Evolutionary conservation across 2,797 vertebrate genomes (phyloP).

Genomic region (Arnoldichthys spilopterus): DNA sequence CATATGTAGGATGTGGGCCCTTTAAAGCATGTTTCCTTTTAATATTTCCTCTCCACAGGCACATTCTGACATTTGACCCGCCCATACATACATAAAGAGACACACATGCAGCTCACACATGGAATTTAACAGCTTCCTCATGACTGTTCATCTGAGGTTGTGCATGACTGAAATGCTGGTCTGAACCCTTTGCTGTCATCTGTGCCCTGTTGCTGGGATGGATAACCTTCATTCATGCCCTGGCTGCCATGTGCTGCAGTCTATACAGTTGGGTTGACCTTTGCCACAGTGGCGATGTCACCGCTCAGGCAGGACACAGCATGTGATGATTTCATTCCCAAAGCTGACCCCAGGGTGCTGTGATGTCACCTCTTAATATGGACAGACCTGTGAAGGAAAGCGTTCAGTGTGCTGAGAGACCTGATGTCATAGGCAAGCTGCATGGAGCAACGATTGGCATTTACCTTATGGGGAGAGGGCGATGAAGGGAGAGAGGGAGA

Average conservation of each 20-base stretch:
- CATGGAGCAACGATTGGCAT: background rate
- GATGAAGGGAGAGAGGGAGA: too few species aligned
- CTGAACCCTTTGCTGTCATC: background rate
- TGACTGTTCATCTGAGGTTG: background rate
- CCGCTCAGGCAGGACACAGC: background rate
- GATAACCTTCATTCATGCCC: background rate
- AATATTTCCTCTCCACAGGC: background rate
- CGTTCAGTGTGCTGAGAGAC: background rate
- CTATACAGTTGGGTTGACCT: conserved; percentile 9
- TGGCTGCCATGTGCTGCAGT: background rate
- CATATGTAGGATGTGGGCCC: too few species aligned
- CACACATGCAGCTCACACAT: background rate
- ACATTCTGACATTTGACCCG: background rate
- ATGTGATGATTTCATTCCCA: conserved; percentile 34
- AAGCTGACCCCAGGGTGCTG: background rate
- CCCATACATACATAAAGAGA: background rate
- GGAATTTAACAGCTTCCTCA: too few species aligned
- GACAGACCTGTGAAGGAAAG: conserved; percentile 18
- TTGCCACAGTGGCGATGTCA: conserved; percentile 34
- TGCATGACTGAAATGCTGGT: background rate
- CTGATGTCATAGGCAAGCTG: conserved; percentile 23
- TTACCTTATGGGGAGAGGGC: conserved; percentile 6
- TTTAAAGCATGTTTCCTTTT: too few species aligned
- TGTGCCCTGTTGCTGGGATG: background rate
- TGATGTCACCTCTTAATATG: conserved; percentile 43